phyloP scores from a whole-genome alignment of 30 jellyfish, hydroid and myxozoan species.

The Cassiopea andromeda region DNA sequence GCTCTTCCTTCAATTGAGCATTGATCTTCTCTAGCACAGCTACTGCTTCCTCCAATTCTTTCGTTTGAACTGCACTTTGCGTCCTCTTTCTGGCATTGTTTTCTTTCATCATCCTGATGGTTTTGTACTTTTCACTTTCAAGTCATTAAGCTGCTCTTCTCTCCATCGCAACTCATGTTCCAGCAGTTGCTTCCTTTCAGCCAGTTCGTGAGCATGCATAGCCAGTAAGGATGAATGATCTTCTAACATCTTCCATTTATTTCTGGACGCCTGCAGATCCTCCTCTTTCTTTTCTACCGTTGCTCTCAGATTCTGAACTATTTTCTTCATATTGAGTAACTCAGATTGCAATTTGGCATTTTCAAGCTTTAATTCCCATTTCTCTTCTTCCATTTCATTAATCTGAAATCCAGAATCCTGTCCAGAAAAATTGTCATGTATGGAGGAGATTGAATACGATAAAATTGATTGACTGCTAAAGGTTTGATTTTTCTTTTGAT shows the following conservation, averaged over 20 bases:
- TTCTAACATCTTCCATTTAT: conserved; percentile 1
- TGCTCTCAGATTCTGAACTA: background rate
- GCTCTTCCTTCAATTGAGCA: background rate
- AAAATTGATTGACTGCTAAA: background rate
- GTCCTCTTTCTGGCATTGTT: background rate
- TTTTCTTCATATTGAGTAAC: background rate
- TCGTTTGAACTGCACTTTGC: background rate
- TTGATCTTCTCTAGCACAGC: background rate
- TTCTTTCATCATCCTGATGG: background rate
- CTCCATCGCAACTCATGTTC: background rate
- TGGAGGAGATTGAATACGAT: background rate
- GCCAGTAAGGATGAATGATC: conserved; percentile 11
- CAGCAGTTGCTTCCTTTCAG: background rate
- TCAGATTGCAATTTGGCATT: background rate
- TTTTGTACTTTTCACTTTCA: background rate
- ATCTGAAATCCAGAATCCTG: conserved; percentile 7
- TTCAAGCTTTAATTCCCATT: background rate
- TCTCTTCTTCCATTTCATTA: background rate
- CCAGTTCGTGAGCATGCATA: background rate
- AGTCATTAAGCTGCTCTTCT: background rate
- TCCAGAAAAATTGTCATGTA: background rate
- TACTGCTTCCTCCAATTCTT: background rate
- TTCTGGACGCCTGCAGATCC: background rate
- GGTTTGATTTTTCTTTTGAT: background rate
- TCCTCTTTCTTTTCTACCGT: background rate